Base-by-base conservation (phyloP, 2,888 invertebrate genomes). In the Acanthoscelides obtectus region DNA sequence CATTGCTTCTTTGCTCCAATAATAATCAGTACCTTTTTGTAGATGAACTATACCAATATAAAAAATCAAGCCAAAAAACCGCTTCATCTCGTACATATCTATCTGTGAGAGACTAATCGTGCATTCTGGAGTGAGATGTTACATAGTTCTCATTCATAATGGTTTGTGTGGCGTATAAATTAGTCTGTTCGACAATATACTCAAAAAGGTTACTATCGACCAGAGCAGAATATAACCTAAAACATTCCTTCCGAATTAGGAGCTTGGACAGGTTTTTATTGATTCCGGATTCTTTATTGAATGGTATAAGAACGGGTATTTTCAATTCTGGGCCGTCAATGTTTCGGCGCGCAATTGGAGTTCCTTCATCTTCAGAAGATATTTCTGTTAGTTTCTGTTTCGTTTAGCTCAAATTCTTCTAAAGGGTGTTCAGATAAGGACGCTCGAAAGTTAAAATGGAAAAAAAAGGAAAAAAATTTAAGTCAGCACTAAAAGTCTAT, bases 1-100 rank as follows among this genome's bases (percentile, higher is more conserved):
- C 63, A 67, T 67, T 63, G 70, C 67, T 66, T 78, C 75, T 70
- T 70, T 76, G 70, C 76, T 78, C 78, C 81, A 81, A 77, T 80
- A n/a, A n/a, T n/a, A 80, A 70, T 74, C 73, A 45, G 70, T 66
- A 65, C 80, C 22, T 69, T 70, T 73, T 74, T 78, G 78, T 69
- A 77, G 70, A 67, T 71, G 69, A 68, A 75, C 77, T 66, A 79
- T 71, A 20, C 78, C 76, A 79, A 80, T 79, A 71, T 75, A 70
- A 25, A 67, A 63, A 67, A 70, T 63, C 64, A 67, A 67, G 20
- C 70, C 67, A 67, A 70, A 63, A 70, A 70, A 70, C 2, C 70
- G 67, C 27, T 70, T 70, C 25, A 70, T 70, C 67, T 70, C 67
- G 21, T 45, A 67, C 4, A 70, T 70, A 70, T n/a, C n/a, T n/a